A percentile compares a stretch with the other conserved stretches of the same genome.
Conservation (phyloP, 2,113 vertebrate species). For the Myiozetetes cayanensis region DNA sequence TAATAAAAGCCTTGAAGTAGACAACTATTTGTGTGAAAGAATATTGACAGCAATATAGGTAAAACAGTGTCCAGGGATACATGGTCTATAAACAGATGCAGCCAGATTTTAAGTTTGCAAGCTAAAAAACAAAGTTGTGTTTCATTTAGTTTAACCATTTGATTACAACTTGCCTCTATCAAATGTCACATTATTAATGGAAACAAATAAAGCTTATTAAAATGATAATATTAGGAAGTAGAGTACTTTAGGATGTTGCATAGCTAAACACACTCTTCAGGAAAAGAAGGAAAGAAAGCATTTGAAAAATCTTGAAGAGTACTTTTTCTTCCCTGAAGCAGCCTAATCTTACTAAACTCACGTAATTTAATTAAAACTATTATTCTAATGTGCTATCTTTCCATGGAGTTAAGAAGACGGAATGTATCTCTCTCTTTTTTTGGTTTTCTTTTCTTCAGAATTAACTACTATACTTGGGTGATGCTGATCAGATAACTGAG, state of each 20-base stretch:
- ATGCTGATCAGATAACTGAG: background rate
- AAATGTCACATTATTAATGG: background rate
- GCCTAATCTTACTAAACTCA: background rate
- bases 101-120: background rate
- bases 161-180: background rate
- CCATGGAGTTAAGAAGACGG: background rate
- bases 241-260: background rate
- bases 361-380: conserved; percentile 31
- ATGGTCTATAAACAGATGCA: background rate
- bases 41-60: background rate
- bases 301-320: background rate
- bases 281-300: background rate
- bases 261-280: background rate
- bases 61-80: background rate
- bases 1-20: background rate
- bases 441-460: background rate
- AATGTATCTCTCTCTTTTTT: background rate
- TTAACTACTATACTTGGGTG: background rate
- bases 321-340: background rate
- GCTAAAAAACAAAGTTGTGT: background rate
- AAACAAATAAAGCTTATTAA: background rate
- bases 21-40: background rate
- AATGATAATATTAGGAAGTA: background rate
- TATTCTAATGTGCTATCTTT: background rate
- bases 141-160: background rate